Evolutionary conservation across 2,888 invertebrate genomes (phyloP), one percentile per base, ranked within the genome.

Genomic region (Plagiodera versicolora): DNA sequence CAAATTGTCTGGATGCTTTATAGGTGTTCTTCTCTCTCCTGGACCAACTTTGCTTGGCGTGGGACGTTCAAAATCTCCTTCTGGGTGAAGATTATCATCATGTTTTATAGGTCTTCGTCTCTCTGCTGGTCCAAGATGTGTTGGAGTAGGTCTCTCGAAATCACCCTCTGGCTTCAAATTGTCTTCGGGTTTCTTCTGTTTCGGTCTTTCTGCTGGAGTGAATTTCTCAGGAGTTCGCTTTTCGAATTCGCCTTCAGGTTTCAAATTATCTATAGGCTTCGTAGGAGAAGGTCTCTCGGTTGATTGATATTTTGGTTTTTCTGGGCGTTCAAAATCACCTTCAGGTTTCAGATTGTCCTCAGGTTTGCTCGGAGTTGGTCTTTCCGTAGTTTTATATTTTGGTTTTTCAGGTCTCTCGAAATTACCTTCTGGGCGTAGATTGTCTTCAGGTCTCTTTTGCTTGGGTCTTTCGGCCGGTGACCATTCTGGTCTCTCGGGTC

Each of bases 231-330:
- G 77, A 45, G 81, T 77, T 44, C 81, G 81, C 52, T 78, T 72
- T 56, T 82, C 80, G 67, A 86, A 85, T 0, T 86, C 85, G 0
- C 88, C 88, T 73, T 87, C 88, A 0, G 86, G 84, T 51, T 78
- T 80, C 0, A 88, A 77, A 74, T 88, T 89, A 66, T 88, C 87
- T 67, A 82, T 76, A 0, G 86, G 89, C 66, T 81, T 86, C 60
- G 77, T 83, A 24, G 78, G 82, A 35, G 77, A 76, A 18, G 80
- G 83, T 56, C 84, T 75, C 67, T 83, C 81, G 46, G 80, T 79
- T 17, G 83, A 81, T 18, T 68, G 74, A 74, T 75, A 79, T 58
- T 75, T 72, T 9, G 77, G 79, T 63, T 71, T 74, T 32, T 77
- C 76, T 0, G 80, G 82, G 2, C 76, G 83, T 62, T 72, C 72